Evolutionary conservation across 2,797 vertebrate genomes (phyloP), one percentile per base, ranked within the genome.

Genomic region (Notolepis coatsorum): DNA sequence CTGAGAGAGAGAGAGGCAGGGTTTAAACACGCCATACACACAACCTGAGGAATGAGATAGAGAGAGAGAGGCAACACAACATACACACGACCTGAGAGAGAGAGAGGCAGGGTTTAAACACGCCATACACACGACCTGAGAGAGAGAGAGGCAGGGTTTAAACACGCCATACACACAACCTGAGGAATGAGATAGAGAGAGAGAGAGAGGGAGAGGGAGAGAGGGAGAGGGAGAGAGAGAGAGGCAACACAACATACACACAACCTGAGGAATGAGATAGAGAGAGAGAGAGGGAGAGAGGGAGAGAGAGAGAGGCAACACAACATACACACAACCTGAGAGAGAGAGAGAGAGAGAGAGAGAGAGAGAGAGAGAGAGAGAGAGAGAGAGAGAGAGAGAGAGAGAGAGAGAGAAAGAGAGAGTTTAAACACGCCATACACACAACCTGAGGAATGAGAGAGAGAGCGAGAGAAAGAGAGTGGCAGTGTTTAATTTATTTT

Each of bases 241-340:
- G n/a, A n/a, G n/a, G n/a, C n/a, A n/a, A 49, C 13, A 55, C 2
- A 0, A 47, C 33, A 45, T 27, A 17, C 12, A 41, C 39, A 71
- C 30, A 61, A 23, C 7, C 6, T 50, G 9, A 27, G 23, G 15
- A 25, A 25, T 15, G 4, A 2, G 3, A 24, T 47, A 9, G 42
- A 25, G 4, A 21, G 46, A 60, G n/a, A n/a, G n/a, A n/a, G n/a
- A n/a, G 5, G 7, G 12, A 51, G 12, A 28, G 38, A 49, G 43
- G 52, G 23, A 55, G 6, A 39, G 17, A 38, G 13, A 20, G 15
- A 41, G 47, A 25, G 24, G 20, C 28, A 15, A 58, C 55, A 51
- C 38, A 47, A 58, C 37, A 59, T 41, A 96, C 12, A 96, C 90
- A 41, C 79, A 76, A 10, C 81, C 81, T 84, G 21, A 24, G 17